These are phyloP conservation scores for Sphecodes monilicornis DNA, from an alignment of 2,888 invertebrate genomes.

Conservation along the genomic window DNA sequence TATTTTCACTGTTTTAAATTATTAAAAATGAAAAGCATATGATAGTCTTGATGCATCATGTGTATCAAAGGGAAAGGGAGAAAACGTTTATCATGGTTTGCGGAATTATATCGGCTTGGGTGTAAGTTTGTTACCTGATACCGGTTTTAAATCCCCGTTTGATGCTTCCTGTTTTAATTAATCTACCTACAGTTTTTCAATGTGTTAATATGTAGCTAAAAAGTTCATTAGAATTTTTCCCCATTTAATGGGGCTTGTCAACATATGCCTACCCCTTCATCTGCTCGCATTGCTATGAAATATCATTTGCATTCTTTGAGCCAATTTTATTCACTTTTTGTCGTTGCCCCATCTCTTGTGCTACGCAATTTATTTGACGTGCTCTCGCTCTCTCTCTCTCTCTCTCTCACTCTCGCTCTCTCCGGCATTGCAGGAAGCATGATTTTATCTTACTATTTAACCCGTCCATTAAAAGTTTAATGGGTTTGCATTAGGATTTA, in stretches of 20 bases:
- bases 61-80: too few relatives aligned
- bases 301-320: neutral
- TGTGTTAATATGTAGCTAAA: neutral
- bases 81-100: neutral
- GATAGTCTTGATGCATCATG: too few relatives aligned
- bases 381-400: neutral
- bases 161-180: neutral
- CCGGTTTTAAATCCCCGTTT: neutral
- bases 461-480: slow-evolving; percentile 4
- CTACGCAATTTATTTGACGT: neutral
- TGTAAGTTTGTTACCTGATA: neutral
- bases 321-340: neutral
- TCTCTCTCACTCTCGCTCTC: too few relatives aligned
- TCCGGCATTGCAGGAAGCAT: neutral
- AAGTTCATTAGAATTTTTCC: neutral
- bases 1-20: too few relatives aligned
- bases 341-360: neutral
- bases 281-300: neutral
- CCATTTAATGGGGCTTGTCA: neutral
- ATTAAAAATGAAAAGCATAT: too few relatives aligned
- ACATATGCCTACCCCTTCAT: neutral
- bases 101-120: neutral
- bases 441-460: neutral
- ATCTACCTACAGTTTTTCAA: neutral
- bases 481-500: neutral